Base-by-base conservation (phyloP, 2,888 invertebrate genomes). In the Zelleria hepariella region DNA sequence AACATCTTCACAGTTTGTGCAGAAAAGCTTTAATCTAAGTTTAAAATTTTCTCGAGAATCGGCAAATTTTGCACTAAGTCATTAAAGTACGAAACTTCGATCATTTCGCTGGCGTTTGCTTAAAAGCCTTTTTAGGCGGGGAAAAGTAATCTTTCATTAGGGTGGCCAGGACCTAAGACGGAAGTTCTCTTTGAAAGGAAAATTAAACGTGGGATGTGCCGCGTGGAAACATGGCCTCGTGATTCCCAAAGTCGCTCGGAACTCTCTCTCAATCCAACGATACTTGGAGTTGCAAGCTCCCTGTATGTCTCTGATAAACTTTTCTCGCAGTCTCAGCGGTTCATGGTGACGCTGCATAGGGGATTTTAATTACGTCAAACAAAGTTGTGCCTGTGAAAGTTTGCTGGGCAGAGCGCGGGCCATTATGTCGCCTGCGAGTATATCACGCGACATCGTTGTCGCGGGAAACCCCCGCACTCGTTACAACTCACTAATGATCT, bases 41-140 rank as follows among this genome's bases (percentile, higher is more conserved):
- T 88, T 87, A 88, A 87, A 86, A 85, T 85, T 86, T 87, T 83
- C 86, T 80, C 75, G 83, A 74, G 80, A 85, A 87, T 88, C 88
- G 82, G 84, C 86, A 78, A 86, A 86, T 86, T 88, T 87, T 81
- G 83, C 84, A 88, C 86, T 88, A 88, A 88, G 88, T 88, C 88
- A 88, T 88, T 87, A 88, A 88, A 88, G 88, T 87, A 86, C 86
- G 82, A 87, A 88, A 88, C 83, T 88, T 88, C 82, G 85, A 87
- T 86, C 86, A 88, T 88, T 88, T 86, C 78, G 80, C 77, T 79
- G 82, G 86, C 86, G 86, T 80, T 42, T 87, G 84, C 86, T 87
- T 88, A 87, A 88, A 88, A 88, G 87, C 87, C 87, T 88, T 88
- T 88, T 88, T 86, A 84, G 86, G 81, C 81, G 79, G 80, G 82